Base-by-base conservation (phyloP, 1,140 invertebrate species). In the Sitobion miscanthi region DNA sequence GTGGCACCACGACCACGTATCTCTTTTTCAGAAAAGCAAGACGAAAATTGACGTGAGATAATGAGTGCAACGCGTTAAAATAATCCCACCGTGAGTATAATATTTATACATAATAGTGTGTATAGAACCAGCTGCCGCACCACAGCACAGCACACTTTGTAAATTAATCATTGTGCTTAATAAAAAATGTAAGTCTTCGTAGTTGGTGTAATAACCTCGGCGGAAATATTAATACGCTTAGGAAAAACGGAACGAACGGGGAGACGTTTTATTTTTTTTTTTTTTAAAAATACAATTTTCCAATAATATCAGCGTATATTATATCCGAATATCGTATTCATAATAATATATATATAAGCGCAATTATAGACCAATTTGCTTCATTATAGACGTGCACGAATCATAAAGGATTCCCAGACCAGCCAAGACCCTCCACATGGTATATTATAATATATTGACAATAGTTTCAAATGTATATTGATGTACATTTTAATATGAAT, bases 141-240 rank as follows among this genome's bases (percentile, higher is more conserved):
- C 62, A 11, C 62, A 77, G 62, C 23, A 77, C n/a, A 77, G 62
- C 30, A n/a, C 62, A 77, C 62, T 35, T 77, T 77, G 62, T 77
- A 77, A 77, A 77, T 77, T n/a, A 77, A 77, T 77, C 62, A n/a
- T 77, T n/a, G 62, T n/a, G 62, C 30, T n/a, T 77, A n/a, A 77
- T 77, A 77, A n/a, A 77, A n/a, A n/a, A n/a, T 77, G 62, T 77
- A n/a, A 77, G 62, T n/a, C n/a, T n/a, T 77, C 14, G 62, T 77
- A 77, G 62, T 77, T 77, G 14, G 62, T 17, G 62, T 77, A n/a
- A 77, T 77, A 77, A 77, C 62, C 62, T 77, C 17, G 62, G 62
- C 5, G 30, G 62, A n/a, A n/a, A 77, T 77, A n/a, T 77, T 20
- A n/a, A 77, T 77, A 35, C n/a, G 62, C n/a, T n/a, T 17, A n/a